phyloP scores from a whole-genome alignment of 2,797 vertebrate species.

The Adelosebastes latens region DNA sequence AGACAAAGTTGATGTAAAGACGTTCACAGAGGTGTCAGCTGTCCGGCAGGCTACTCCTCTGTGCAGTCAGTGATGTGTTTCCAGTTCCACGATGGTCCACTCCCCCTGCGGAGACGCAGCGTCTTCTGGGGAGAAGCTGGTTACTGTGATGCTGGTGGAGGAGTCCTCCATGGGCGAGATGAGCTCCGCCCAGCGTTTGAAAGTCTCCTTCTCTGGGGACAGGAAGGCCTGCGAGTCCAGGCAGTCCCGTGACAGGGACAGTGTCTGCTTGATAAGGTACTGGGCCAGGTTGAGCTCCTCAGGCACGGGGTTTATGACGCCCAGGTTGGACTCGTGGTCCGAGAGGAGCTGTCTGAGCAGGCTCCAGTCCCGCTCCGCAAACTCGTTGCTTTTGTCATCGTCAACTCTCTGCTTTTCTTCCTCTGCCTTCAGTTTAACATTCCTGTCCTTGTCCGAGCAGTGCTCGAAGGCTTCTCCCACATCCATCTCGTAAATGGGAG shows the following conservation, averaged over 20 bases:
- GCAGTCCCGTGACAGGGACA: conserved; percentile 92
- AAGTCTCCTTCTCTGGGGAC: conserved; percentile 88
- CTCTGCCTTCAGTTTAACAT: conserved; percentile 79
- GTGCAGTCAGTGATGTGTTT: conserved; percentile 93
- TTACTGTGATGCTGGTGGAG: conserved; percentile 94
- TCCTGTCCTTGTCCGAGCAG: conserved; percentile 87
- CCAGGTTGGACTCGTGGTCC: conserved; percentile 92
- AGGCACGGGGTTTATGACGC: conserved; percentile 93
- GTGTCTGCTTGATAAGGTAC: conserved; percentile 98
- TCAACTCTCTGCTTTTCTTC: conserved; percentile 83
- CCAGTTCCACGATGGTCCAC: conserved; percentile 98
- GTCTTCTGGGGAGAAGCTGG: conserved; percentile 97
- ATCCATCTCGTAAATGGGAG: conserved; percentile 98
- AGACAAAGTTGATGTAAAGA: conserved; percentile 36
- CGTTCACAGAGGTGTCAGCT: conserved; percentile 25
- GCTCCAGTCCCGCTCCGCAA: conserved; percentile 95
- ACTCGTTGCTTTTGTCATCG: conserved; percentile 84
- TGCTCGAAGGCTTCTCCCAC: conserved; percentile 91
- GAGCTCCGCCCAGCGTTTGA: conserved; percentile 95
- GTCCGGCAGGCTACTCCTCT: conserved; percentile 24
- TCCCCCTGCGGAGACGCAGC: conserved; percentile 96
- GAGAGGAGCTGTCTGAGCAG: conserved; percentile 93
- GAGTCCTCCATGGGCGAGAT: conserved; percentile 95
- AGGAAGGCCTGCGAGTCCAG: conserved; percentile 88
- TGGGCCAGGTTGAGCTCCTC: conserved; percentile 98